Conservation (phyloP, 2,797 vertebrate species). For the Arrhamphus sclerolepis region DNA sequence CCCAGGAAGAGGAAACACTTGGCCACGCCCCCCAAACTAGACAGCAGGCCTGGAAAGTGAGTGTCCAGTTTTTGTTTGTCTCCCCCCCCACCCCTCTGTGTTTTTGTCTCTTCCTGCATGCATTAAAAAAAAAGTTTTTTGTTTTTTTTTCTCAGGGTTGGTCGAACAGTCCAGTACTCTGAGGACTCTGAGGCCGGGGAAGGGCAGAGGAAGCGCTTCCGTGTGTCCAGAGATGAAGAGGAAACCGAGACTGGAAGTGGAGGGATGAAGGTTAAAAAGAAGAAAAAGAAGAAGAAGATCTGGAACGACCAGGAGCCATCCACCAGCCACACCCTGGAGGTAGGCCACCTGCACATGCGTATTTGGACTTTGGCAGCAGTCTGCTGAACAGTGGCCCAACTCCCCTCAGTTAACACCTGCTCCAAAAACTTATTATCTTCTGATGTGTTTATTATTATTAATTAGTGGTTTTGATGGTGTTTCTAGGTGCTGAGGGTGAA, state of each 20-base stretch:
- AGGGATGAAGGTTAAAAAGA: conserved; percentile 74
- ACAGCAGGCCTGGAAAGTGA: conserved; percentile 92
- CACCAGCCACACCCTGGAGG: conserved; percentile 87
- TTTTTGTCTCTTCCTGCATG: background rate
- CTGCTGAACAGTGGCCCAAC: no score
- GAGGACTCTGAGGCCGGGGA: conserved; percentile 92
- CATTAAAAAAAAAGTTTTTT: no score
- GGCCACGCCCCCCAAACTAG: conserved; percentile 88
- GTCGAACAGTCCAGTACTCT: conserved; percentile 86
- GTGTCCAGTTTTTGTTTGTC: conserved; percentile 44
- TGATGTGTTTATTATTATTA: background rate
- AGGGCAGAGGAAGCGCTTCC: conserved; percentile 87
- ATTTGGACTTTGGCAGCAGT: background rate
- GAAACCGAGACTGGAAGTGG: conserved; percentile 78
- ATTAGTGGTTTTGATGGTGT: conserved; percentile 3
- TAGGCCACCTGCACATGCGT: conserved; percentile 47
- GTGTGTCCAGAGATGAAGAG: conserved; percentile 83
- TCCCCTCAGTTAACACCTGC: no score
- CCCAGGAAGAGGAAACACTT: conserved; percentile 95
- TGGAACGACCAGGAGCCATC: conserved; percentile 87
- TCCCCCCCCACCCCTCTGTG: background rate
- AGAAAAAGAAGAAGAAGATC: conserved; percentile 84
- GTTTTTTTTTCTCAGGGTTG: conserved; percentile 77
- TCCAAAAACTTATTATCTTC: no score
- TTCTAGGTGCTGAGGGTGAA: conserved; percentile 83